Percentiles rank a stretch among this genome's conserved stretches.
Conservation (phyloP, 2,797 vertebrate species). For the Danio choprae region DNA sequence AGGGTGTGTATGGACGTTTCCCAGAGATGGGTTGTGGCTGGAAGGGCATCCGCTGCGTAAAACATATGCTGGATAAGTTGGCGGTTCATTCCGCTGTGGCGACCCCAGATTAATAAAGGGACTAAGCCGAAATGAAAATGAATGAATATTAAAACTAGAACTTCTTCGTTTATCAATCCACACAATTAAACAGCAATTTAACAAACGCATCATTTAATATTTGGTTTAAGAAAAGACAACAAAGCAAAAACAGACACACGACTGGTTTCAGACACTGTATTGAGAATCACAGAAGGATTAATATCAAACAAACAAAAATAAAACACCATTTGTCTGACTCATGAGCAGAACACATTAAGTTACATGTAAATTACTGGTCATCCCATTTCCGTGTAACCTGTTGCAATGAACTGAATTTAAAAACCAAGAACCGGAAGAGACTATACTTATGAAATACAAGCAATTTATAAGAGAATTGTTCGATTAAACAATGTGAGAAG, state of each 20-base stretch:
- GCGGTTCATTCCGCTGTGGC: too few species aligned
- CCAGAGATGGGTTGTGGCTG: too few species aligned
- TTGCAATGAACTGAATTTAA: background rate
- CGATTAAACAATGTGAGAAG: too few species aligned
- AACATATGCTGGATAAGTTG: too few species aligned
- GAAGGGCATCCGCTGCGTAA: too few species aligned
- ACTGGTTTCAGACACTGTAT: background rate
- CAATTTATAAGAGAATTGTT: too few species aligned
- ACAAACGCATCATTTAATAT: background rate
- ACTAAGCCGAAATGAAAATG: too few species aligned
- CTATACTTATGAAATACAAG: background rate
- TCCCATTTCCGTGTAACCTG: background rate
- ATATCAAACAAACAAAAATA: conserved; percentile 4
- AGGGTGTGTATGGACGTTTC: too few species aligned
- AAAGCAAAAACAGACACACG: background rate
- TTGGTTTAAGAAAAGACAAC: background rate
- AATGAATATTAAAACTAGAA: background rate
- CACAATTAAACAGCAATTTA: background rate
- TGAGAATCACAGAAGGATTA: background rate
- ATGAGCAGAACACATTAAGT: background rate
- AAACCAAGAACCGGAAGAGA: background rate
- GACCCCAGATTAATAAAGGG: too few species aligned
- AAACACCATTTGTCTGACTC: background rate
- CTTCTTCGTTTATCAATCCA: background rate
- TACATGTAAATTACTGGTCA: background rate